Evolutionary conservation across 1,140 invertebrate species (phyloP).

Genomic region (Drosophila parvula): DNA sequence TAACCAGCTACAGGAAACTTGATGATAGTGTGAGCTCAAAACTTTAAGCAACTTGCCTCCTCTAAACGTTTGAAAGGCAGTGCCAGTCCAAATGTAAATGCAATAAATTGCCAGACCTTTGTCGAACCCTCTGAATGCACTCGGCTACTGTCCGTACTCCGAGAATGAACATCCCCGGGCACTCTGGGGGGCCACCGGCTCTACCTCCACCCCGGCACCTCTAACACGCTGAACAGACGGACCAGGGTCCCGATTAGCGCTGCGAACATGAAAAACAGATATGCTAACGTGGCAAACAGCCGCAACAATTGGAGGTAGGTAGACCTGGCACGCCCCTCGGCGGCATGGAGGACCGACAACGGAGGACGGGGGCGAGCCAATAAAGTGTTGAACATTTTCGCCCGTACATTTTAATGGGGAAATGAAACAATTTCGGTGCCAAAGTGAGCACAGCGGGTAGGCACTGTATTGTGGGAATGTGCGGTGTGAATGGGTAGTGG

Average conservation of each 20-base stretch:
- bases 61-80: neutral
- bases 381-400: conserved; percentile 78
- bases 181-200: neutral
- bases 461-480: neutral
- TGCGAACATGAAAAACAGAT: conserved; percentile 78
- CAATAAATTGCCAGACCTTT: conserved; percentile 23
- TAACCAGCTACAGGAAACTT: neutral
- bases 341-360: neutral
- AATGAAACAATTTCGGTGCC: conserved; percentile 73
- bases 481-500: conserved; percentile 10
- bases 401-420: conserved; percentile 77
- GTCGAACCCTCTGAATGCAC: conserved; percentile 24
- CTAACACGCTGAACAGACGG: conserved; percentile 25
- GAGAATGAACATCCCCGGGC: neutral
- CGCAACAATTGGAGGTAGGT: conserved; percentile 56
- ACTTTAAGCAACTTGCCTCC: neutral
- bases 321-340: conserved; percentile 26
- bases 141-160: conserved; percentile 18
- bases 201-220: neutral
- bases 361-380: conserved; percentile 58
- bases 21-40: neutral
- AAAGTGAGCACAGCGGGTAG: conserved; percentile 15
- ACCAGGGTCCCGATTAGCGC: conserved; percentile 58
- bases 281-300: conserved; percentile 77
- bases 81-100: conserved; percentile 3